These are phyloP conservation scores for Ianthella basta DNA, from an alignment of 37 sponge, comb jelly and placozoan species.

Conservation along the genomic window DNA sequence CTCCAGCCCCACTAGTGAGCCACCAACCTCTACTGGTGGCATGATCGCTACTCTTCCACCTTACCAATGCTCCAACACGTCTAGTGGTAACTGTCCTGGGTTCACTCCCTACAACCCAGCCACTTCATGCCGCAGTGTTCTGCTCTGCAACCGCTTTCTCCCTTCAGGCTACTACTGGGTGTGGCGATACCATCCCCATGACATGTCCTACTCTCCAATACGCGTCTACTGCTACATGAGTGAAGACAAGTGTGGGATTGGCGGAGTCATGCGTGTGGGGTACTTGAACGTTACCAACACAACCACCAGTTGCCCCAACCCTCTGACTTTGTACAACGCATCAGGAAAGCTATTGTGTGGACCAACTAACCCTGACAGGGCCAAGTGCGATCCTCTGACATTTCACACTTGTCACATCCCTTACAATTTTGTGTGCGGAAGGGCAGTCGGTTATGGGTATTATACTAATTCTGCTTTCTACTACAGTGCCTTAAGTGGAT, in stretches of 20 bases:
- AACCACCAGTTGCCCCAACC: not conserved
- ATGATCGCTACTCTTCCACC: too few relatives aligned
- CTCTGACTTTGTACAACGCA: not conserved
- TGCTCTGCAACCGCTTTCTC: too few relatives aligned
- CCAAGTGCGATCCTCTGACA: conserved; percentile 5
- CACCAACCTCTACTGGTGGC: too few relatives aligned
- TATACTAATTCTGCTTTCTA: not conserved
- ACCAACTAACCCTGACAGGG: not conserved
- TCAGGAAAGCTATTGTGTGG: conserved; percentile 1
- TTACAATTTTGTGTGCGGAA: conserved; percentile 1
- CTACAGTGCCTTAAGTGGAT: conserved; percentile 17
- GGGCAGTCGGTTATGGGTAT: not conserved
- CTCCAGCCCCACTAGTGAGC: too few relatives aligned
- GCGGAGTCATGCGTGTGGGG: conserved; percentile 3
- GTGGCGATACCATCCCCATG: too few relatives aligned
- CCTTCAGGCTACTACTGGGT: too few relatives aligned
- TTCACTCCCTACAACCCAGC: too few relatives aligned
- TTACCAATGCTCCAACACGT: too few relatives aligned
- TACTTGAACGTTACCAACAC: not conserved
- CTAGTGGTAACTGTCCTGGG: too few relatives aligned
- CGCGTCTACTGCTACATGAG: not conserved
- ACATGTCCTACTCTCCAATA: not conserved
- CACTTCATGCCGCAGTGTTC: too few relatives aligned
- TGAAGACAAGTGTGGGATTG: not conserved
- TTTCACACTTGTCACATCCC: not conserved